These are phyloP conservation scores for Drosophila aff. DNA, from an alignment of 1,140 invertebrate species.

Conservation along the genomic window DNA sequence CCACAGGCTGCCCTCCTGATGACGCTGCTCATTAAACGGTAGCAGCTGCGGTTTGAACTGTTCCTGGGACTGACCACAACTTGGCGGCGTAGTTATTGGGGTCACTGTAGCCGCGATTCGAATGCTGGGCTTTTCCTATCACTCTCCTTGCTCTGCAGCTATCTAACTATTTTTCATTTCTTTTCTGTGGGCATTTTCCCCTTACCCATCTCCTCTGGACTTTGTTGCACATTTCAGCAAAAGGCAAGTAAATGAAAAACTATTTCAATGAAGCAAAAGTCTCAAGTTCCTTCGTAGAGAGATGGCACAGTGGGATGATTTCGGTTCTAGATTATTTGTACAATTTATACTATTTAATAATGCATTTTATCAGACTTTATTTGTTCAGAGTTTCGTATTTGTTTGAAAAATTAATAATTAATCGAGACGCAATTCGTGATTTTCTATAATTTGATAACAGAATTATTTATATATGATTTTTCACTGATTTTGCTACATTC, in stretches of 20 bases:
- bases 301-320: constrained; percentile 39
- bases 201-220: not conserved
- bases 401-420: not conserved
- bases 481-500: no score
- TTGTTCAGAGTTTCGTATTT: not conserved
- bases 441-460: not conserved
- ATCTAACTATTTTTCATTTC: constrained; percentile 5
- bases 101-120: constrained; percentile 31
- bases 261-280: constrained; percentile 80
- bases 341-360: not conserved
- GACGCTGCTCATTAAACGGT: constrained; percentile 41
- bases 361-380: not conserved
- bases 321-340: not conserved
- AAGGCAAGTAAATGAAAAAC: constrained; percentile 74
- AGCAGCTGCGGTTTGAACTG: constrained; percentile 26
- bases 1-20: constrained; percentile 16
- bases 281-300: constrained; percentile 57
- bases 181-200: not conserved
- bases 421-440: not conserved
- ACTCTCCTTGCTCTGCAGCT: not conserved
- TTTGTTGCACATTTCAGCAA: constrained; percentile 65
- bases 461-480: not conserved
- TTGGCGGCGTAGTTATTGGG: constrained; percentile 39
- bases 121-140: constrained; percentile 7
- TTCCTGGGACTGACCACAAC: constrained; percentile 28